A percentile compares a stretch with the other conserved stretches of the same genome.
phyloP scores from a whole-genome alignment of 2,888 invertebrate species.

The Magallana nippona region DNA sequence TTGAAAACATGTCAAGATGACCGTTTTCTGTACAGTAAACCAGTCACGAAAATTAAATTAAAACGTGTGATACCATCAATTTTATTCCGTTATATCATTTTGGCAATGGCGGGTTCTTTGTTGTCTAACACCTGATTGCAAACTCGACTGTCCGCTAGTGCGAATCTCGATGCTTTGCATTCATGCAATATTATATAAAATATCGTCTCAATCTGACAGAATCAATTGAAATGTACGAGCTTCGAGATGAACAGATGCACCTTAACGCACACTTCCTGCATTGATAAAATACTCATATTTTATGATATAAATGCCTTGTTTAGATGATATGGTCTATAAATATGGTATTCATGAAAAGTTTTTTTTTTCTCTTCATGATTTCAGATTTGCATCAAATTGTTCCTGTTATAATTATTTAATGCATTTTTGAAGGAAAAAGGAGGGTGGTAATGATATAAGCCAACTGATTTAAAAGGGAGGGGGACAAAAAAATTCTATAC shows the following conservation, averaged over 20 bases:
- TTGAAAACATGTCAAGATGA: constrained; percentile 19
- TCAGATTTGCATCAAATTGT: background rate
- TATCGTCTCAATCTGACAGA: constrained; percentile 3
- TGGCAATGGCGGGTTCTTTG: background rate
- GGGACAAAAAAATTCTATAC: too few species aligned
- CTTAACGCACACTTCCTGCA: background rate
- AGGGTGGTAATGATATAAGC: too few species aligned
- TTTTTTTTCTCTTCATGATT: background rate
- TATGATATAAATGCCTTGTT: background rate
- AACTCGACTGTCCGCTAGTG: background rate
- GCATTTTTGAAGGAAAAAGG: too few species aligned
- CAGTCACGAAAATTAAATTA: constrained; percentile 24
- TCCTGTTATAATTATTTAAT: too few species aligned
- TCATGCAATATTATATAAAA: constrained; percentile 16
- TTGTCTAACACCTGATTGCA: background rate
- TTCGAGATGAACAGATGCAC: background rate
- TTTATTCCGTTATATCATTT: background rate
- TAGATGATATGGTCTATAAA: background rate
- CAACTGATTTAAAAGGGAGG: too few species aligned
- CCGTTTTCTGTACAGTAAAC: constrained; percentile 23
- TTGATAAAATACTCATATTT: background rate
- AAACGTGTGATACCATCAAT: constrained; percentile 12
- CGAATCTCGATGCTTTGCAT: background rate
- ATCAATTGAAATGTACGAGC: background rate
- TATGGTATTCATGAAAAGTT: background rate